phyloP scores from a whole-genome alignment of 2,888 invertebrate species.

The Ochropacha duplaris region DNA sequence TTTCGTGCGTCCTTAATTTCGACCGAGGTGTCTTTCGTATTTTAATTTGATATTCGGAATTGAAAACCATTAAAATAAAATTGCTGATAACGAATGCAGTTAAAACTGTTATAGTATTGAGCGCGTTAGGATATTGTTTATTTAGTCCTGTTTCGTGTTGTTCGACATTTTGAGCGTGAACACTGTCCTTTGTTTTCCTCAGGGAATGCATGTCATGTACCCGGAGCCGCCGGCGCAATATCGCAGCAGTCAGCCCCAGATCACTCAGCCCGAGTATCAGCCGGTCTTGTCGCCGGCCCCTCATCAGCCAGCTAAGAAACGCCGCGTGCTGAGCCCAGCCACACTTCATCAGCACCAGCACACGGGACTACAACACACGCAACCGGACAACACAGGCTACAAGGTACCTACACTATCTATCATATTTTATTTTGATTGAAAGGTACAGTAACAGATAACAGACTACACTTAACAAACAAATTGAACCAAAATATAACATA shows the following conservation, averaged over 20 bases:
- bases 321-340: constrained; percentile 67
- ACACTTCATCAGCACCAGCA: constrained; percentile 35
- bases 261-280: constrained; percentile 61
- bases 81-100: constrained; percentile 4
- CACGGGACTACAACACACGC: constrained; percentile 40
- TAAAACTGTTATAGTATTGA: constrained; percentile 12
- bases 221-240: constrained; percentile 81
- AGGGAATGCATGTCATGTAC: constrained; percentile 95
- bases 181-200: constrained; percentile 20
- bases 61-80: constrained; percentile 10
- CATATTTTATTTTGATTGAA: too few relatives aligned
- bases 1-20: constrained; percentile 25
- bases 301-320: constrained; percentile 71
- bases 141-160: constrained; percentile 15
- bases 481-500: too few relatives aligned
- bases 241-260: constrained; percentile 73
- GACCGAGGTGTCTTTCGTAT: constrained; percentile 22
- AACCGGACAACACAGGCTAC: constrained; percentile 61
- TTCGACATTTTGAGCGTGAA: neutral
- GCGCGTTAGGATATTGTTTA: neutral
- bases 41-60: constrained; percentile 18
- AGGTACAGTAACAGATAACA: too few relatives aligned
- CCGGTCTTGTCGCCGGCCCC: constrained; percentile 70
- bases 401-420: constrained; percentile 63
- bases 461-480: too few relatives aligned